These are phyloP conservation scores for Plodia interpunctella DNA, from an alignment of 1,140 invertebrate species.

Conservation along the genomic window DNA sequence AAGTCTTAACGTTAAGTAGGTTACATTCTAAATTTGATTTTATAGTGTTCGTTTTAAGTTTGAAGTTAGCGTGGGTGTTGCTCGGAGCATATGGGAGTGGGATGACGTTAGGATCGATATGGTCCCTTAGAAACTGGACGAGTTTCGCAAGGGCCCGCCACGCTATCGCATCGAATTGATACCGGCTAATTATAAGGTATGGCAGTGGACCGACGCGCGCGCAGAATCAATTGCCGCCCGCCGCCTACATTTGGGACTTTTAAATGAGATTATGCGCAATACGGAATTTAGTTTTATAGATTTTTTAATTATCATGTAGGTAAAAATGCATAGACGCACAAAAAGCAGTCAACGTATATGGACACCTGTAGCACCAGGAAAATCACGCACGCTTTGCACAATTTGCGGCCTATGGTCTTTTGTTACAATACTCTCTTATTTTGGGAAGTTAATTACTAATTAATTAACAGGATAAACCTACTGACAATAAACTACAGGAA, in stretches of 20 bases:
- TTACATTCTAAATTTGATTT: conserved; percentile 26
- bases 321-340: too few relatives aligned
- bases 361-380: too few relatives aligned
- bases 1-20: conserved; percentile 32
- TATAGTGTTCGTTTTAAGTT: conserved; percentile 14
- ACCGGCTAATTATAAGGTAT: conserved; percentile 74
- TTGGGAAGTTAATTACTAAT: too few relatives aligned
- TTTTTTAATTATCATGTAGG: too few relatives aligned
- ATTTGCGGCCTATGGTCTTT: too few relatives aligned
- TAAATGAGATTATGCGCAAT: neutral
- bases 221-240: conserved; percentile 45
- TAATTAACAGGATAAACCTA: too few relatives aligned
- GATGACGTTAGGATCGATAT: conserved; percentile 42
- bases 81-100: conserved; percentile 26
- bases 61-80: conserved; percentile 16
- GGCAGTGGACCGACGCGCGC: conserved; percentile 47
- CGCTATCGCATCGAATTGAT: conserved; percentile 73
- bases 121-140: conserved; percentile 66
- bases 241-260: conserved; percentile 37
- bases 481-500: too few relatives aligned
- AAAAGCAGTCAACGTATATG: too few relatives aligned
- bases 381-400: too few relatives aligned
- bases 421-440: too few relatives aligned
- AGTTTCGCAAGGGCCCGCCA: conserved; percentile 68
- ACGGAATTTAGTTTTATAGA: neutral